Evolutionary conservation across 2,888 invertebrate genomes (phyloP).

Genomic region (Brenthis ino): DNA sequence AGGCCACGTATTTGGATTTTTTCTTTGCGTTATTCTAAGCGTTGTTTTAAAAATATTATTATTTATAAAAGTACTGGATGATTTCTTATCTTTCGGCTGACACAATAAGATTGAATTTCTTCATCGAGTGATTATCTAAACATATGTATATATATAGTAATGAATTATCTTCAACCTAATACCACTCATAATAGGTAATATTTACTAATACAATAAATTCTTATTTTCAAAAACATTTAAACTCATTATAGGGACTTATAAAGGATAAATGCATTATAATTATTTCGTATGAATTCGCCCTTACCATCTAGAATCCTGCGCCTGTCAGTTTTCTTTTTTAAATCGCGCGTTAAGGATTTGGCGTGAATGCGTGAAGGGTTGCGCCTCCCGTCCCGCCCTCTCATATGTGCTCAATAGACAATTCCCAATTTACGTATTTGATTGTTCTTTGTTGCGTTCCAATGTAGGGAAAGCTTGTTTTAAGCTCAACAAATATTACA

Average conservation of each 20-base stretch:
- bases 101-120: too few species aligned
- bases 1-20: too few species aligned
- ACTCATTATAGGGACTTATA: not conserved
- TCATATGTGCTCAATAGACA: conserved; percentile 67
- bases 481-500: not conserved
- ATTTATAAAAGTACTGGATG: too few species aligned
- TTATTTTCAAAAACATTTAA: too few species aligned
- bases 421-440: conserved; percentile 38
- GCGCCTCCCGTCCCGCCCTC: conserved; percentile 55
- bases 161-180: too few species aligned
- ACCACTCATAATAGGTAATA: too few species aligned
- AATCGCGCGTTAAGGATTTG: conserved; percentile 81
- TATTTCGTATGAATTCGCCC: conserved; percentile 48
- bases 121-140: too few species aligned
- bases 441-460: conserved; percentile 32
- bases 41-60: too few species aligned
- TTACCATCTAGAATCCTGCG: conserved; percentile 76
- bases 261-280: not conserved
- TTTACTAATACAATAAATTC: too few species aligned
- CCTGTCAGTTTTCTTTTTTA: conserved; percentile 81
- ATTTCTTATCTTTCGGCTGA: too few species aligned
- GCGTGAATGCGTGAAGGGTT: conserved; percentile 80
- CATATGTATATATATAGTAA: too few species aligned
- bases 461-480: conserved; percentile 5
- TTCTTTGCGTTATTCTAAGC: too few species aligned